phyloP scores from a whole-genome alignment of 2,113 vertebrate genomes.

The Seriola aureovittata region DNA sequence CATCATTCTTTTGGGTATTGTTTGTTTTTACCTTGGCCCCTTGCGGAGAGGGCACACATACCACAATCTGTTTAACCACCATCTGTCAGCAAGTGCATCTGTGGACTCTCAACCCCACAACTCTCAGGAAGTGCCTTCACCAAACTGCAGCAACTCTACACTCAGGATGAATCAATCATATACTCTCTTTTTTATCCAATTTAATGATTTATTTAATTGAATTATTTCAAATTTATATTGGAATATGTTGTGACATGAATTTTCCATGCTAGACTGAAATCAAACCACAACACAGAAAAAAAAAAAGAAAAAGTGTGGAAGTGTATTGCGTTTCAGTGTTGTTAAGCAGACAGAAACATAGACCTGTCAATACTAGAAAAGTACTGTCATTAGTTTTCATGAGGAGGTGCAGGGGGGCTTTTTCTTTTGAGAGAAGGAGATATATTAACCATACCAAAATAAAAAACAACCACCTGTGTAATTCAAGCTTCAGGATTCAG shows the following conservation, averaged over 20 bases:
- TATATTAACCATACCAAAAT: neutral
- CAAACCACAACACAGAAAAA: neutral
- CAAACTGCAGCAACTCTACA: neutral
- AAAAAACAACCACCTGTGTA: too few relatives aligned
- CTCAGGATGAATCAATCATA: neutral
- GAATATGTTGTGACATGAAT: neutral
- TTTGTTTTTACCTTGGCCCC: conserved; percentile 67
- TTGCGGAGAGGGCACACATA: conserved; percentile 25
- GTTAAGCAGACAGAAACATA: neutral
- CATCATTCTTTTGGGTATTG: conserved; percentile 36
- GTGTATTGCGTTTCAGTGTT: neutral
- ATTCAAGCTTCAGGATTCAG: neutral
- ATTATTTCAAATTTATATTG: neutral
- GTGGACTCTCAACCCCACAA: conserved; percentile 35
- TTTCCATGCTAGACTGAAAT: neutral
- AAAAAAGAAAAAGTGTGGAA: neutral
- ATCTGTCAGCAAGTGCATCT: conserved; percentile 63
- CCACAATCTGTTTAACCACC: conserved; percentile 62
- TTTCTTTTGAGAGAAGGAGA: neutral
- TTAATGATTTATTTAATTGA: neutral
- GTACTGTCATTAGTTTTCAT: neutral
- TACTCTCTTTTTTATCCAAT: neutral
- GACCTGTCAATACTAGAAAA: neutral
- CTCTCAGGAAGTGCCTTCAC: conserved; percentile 33
- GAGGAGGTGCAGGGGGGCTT: neutral